These are phyloP conservation scores for Hormiphora californensis DNA, from an alignment of 37 sponge, comb jelly and placozoan genomes.

Conservation along the genomic window DNA sequence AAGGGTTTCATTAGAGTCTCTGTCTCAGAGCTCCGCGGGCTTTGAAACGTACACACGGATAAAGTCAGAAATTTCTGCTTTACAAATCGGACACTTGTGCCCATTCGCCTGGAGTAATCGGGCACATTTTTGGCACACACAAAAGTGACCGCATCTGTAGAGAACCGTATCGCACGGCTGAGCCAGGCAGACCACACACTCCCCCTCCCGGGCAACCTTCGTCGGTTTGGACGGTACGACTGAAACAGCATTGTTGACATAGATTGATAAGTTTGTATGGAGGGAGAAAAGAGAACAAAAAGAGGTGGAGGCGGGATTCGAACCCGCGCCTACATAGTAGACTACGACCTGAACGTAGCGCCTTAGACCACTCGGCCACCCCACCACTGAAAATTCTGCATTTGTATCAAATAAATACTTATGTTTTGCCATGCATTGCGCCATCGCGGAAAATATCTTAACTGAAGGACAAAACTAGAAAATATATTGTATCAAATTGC, in stretches of 20 bases:
- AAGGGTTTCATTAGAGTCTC: too few relatives aligned
- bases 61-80: slow-evolving; percentile 78
- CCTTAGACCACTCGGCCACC: slow-evolving; percentile 42
- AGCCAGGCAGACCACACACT: slow-evolving; percentile 80
- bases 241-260: background rate
- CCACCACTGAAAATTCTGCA: background rate
- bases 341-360: slow-evolving; percentile 37
- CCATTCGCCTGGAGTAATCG: slow-evolving; percentile 67
- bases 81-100: slow-evolving; percentile 83
- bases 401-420: background rate
- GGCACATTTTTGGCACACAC: slow-evolving; percentile 77
- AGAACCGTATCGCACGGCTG: slow-evolving; percentile 68
- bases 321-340: slow-evolving; percentile 10
- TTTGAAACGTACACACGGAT: slow-evolving; percentile 74
- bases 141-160: slow-evolving; percentile 93
- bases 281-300: background rate
- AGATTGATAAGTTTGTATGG: background rate
- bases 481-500: background rate
- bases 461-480: background rate
- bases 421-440: background rate
- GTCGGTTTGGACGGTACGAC: slow-evolving; percentile 19
- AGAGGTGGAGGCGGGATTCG: background rate
- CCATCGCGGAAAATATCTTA: background rate
- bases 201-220: slow-evolving; percentile 59
- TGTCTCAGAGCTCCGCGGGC: too few relatives aligned